Evolutionary conservation across 1,140 invertebrate genomes (phyloP), one percentile per base, ranked within the genome.

Genomic region (Maniola jurtina): DNA sequence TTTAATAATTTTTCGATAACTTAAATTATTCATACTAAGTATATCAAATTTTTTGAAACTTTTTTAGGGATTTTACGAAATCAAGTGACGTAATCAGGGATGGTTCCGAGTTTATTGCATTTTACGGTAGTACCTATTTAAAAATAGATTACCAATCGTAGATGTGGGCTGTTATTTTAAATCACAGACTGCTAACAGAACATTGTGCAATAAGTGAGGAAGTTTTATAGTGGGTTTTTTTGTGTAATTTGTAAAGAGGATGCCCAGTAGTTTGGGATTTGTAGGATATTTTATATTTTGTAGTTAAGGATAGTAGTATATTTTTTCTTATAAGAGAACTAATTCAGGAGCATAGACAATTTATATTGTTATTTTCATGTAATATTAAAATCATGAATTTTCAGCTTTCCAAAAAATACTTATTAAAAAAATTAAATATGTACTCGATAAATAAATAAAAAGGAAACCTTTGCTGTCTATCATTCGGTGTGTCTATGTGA

Each of bases 121-220:
- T 83, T 84, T 77, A 76, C 74, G 76, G 81, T 85, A 85, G 80
- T 71, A 63, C 58, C 59, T 80, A 77, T 72, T 78, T 79, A 75
- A 70, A 71, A 56, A 77, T 80, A 81, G 73, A 76, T 79, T 77
- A 80, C 71, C 77, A 11, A 83, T 83, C 40, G 75, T 85, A 86
- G 83, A 77, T 74, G 78, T 79, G 84, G 80, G 84, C 83, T 86
- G 84, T 81, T 85, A 84, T 81, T 81, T 84, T 77, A 77, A 70
- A 73, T 72, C 69, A 80, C 84, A 79, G 76, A 80, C 70, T 81
- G 84, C 80, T 81, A 79, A 70, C 81, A 84, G 80, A 73, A 83
- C 70, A 77, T 78, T 82, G 84, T 87, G 83, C 84, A 86, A 87
- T 85, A 76, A 75, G 74, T 79, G 75, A 75, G 73, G 72, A 73